phyloP scores from a whole-genome alignment of 2,888 invertebrate species.

The Sicus ferrugineus region DNA sequence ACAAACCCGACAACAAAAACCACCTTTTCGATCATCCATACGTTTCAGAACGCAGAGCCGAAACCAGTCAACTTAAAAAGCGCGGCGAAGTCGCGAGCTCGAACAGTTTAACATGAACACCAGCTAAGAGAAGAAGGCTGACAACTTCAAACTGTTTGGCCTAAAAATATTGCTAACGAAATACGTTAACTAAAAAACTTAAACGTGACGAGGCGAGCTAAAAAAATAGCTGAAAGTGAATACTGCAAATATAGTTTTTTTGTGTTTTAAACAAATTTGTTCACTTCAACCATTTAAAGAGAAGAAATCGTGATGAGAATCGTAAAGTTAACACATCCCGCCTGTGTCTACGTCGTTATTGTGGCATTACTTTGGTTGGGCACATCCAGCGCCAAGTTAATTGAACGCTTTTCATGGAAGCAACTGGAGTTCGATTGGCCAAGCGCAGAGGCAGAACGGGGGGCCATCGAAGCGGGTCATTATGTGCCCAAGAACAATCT shows the following conservation, averaged over 20 bases:
- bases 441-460: conserved; percentile 68
- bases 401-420: conserved; percentile 76
- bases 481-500: conserved; percentile 74
- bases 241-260: neutral
- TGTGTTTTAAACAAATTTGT: neutral
- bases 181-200: neutral
- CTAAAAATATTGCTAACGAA: neutral
- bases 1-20: too few species aligned
- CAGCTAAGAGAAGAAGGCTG: neutral
- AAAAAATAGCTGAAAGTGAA: neutral
- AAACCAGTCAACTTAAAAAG: conserved; percentile 18
- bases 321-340: neutral
- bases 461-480: conserved; percentile 69
- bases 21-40: too few species aligned
- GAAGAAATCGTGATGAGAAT: conserved; percentile 23
- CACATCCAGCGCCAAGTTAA: conserved; percentile 65
- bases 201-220: neutral
- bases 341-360: too few species aligned
- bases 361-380: conserved; percentile 20
- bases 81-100: neutral
- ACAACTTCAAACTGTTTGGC: neutral
- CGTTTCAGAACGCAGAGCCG: too few species aligned
- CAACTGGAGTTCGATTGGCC: conserved; percentile 75
- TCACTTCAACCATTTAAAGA: neutral
- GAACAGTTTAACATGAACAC: conserved; percentile 24